Conservation (phyloP, 1,140 invertebrate genomes). For the Heliconius melpomene region DNA sequence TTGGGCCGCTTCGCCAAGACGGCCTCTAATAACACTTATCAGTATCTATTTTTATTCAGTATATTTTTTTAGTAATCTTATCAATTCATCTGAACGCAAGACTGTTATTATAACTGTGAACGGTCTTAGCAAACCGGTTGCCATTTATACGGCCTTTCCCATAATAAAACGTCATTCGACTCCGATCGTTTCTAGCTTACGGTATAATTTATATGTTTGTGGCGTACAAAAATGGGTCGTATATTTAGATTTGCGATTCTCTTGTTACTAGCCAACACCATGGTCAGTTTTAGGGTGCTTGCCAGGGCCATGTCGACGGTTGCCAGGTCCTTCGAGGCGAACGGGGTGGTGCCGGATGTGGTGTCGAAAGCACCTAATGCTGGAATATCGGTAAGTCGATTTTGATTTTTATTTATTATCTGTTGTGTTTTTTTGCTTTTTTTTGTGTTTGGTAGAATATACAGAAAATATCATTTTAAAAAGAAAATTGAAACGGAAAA, state of each 20-base stretch:
- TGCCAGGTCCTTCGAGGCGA: constrained; percentile 60
- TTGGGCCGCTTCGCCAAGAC: neutral
- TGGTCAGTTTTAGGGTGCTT: constrained; percentile 78
- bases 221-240: constrained; percentile 46
- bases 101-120: neutral
- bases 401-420: neutral
- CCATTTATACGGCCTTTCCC: neutral
- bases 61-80: neutral
- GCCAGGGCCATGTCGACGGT: constrained; percentile 72
- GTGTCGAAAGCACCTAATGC: constrained; percentile 61
- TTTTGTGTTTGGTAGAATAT: no score
- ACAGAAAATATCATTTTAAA: no score
- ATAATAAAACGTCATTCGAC: constrained; percentile 11
- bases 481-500: no score
- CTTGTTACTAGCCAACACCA: constrained; percentile 73
- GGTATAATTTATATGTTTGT: constrained; percentile 28
- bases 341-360: constrained; percentile 73
- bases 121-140: constrained; percentile 12
- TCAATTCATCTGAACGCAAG: neutral
- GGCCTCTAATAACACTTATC: neutral
- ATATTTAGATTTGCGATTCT: constrained; percentile 65
- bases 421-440: no score
- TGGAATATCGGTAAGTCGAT: constrained; percentile 48
- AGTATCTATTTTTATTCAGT: neutral
- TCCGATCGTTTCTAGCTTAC: constrained; percentile 1